These are phyloP conservation scores for Dysdera silvatica DNA, from an alignment of 1,140 invertebrate genomes.

Conservation along the genomic window DNA sequence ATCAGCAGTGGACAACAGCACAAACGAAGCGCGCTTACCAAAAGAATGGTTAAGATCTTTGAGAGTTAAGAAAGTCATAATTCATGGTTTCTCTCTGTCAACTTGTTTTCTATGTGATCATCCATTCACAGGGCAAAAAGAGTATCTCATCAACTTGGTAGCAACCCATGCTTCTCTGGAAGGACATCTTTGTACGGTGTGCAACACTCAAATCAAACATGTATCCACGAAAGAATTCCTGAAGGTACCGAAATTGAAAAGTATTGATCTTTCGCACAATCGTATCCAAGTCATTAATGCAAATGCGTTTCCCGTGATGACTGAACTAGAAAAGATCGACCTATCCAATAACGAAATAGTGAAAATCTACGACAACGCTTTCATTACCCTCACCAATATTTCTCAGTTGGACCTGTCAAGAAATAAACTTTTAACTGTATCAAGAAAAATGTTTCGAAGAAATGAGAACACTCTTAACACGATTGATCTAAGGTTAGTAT, in stretches of 20 bases:
- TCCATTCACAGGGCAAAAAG: background rate
- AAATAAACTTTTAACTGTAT: background rate
- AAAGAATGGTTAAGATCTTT: constrained; percentile 6
- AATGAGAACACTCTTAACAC: background rate
- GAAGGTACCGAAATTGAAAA: background rate
- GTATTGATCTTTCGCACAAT: constrained; percentile 8
- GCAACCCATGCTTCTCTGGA: constrained; percentile 7
- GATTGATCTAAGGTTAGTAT: constrained; percentile 7
- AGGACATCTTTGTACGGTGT: background rate
- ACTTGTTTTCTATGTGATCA: constrained; percentile 6
- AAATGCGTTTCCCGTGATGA: background rate
- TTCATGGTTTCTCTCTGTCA: background rate
- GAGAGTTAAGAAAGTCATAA: constrained; percentile 1
- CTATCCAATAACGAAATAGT: constrained; percentile 8
- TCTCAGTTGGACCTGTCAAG: background rate
- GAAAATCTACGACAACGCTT: constrained; percentile 7
- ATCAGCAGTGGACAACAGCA: background rate
- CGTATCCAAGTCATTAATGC: background rate
- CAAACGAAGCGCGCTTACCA: background rate
- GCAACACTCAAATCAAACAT: no score
- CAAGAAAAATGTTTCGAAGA: constrained; percentile 1
- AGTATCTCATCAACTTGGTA: background rate
- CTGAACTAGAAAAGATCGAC: background rate
- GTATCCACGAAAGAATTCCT: constrained; percentile 13
- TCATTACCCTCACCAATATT: background rate